A percentile compares a stretch with the other conserved stretches of the same genome.
Conservation (phyloP, 2,888 invertebrate genomes). For the Tetheella fluctuosa region DNA sequence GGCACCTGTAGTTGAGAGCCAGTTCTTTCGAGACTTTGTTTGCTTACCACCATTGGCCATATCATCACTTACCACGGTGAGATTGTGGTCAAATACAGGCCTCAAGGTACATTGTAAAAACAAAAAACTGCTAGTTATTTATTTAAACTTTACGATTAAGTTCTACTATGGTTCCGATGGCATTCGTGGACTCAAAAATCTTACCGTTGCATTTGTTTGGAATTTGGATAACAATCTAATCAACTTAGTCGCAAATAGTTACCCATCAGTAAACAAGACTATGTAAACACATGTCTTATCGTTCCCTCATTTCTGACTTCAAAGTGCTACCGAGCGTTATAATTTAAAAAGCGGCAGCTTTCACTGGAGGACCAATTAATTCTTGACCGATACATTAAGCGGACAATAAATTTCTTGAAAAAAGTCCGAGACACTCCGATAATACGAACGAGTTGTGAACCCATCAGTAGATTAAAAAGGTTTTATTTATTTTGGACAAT, state of each 20-base stretch:
- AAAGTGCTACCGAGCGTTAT: constrained; percentile 68
- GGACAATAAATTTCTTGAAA: constrained; percentile 74
- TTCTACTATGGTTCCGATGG: neutral
- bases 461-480: constrained; percentile 73
- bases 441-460: constrained; percentile 63
- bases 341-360: constrained; percentile 69
- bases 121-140: too few relatives aligned
- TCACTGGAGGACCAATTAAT: constrained; percentile 74
- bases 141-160: neutral
- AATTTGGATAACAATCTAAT: constrained; percentile 21
- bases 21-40: too few relatives aligned
- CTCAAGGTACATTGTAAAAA: too few relatives aligned
- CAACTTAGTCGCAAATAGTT: constrained; percentile 23
- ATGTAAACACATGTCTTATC: constrained; percentile 46
- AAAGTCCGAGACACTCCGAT: constrained; percentile 58
- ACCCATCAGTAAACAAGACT: constrained; percentile 22
- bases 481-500: constrained; percentile 82
- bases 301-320: constrained; percentile 51
- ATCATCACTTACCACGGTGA: too few relatives aligned
- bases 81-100: too few relatives aligned
- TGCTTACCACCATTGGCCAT: too few relatives aligned
- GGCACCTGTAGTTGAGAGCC: too few relatives aligned
- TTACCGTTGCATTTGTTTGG: neutral
- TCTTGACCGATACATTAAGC: constrained; percentile 73
- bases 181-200: neutral